phyloP scores from a whole-genome alignment of 2,888 invertebrate species.

The Nezara viridula region DNA sequence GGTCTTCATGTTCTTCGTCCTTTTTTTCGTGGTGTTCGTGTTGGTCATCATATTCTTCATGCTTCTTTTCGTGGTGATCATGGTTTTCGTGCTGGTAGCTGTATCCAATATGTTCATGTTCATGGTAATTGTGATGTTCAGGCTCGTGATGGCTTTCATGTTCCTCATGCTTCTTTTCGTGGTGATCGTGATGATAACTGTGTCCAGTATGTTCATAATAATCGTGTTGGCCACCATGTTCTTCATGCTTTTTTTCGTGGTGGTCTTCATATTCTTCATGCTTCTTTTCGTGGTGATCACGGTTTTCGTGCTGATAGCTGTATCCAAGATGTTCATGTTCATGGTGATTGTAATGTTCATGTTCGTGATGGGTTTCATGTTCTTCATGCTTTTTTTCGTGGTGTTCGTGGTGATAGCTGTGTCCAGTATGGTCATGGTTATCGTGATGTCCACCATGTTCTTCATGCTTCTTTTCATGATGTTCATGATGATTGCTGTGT shows the following conservation, averaged over 20 bases:
- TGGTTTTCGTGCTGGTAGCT: background rate
- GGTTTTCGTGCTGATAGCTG: background rate
- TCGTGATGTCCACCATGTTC: too few species aligned
- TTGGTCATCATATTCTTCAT: conserved; percentile 43
- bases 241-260: conserved; percentile 52
- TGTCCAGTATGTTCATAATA: background rate
- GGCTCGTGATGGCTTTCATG: background rate
- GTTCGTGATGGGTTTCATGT: too few species aligned
- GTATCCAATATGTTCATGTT: background rate
- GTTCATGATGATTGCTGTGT: too few species aligned
- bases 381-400: too few species aligned
- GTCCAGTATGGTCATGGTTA: background rate
- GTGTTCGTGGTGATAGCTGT: background rate
- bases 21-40: conserved; percentile 59
- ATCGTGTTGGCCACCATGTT: background rate
- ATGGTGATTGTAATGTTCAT: too few species aligned
- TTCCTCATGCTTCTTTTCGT: conserved; percentile 57
- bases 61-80: background rate
- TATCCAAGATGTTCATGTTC: too few species aligned
- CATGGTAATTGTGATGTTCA: background rate
- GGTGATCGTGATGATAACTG: background rate
- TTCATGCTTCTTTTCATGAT: too few species aligned
- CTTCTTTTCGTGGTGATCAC: background rate
- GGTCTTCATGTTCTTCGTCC: background rate
- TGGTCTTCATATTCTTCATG: conserved; percentile 41